Base-by-base conservation (phyloP, 2,797 vertebrate species). In the Xerus rutilus region DNA sequence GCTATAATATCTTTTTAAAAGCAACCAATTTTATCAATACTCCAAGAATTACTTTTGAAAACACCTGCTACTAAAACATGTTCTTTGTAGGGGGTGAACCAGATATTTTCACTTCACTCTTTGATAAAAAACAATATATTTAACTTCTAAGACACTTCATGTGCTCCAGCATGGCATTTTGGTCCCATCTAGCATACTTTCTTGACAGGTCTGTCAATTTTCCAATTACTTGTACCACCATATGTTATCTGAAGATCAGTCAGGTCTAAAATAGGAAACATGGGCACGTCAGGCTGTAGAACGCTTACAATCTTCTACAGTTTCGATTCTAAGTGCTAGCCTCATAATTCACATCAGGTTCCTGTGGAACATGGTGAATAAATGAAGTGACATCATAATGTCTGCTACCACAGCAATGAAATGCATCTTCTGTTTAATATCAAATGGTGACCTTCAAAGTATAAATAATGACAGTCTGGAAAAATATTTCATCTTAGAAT, bases 161-260 rank as follows among this genome's bases (percentile, higher is more conserved):
- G 99, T 99, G 98, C 98, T 98, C 97, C 98, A 96, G 91, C 98
- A 98, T 98, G 97, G 85, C 98, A 98, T 98, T 98, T 98, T 98
- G 97, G 98, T 99, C 98, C 99, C 99, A 99, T 99, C 99, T 98
- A 99, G 99, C 99, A 99, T 99, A 99, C 99, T 99, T 99, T 99
- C 98, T 98, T 99, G 99, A 99, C 99, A 99, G 99, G 98, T 98
- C 99, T 99, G 99, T 99, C 99, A 99, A 99, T 99, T 99, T 99
- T 99, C 99, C 99, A 99, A 99, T 99, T 99, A 99, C 99, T 98
- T 98, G 98, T 98, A 98, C 98, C 96, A 97, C 99, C 98, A 99
- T 99, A 99, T 98, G 98, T 99, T 99, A 99, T 99, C 98, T 97
- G 98, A 98, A 98, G 98, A 98, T 99, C 98, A 98, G 98, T 99